Base-by-base conservation (phyloP, 2,888 invertebrate genomes). In the Hypsopygia costalis region DNA sequence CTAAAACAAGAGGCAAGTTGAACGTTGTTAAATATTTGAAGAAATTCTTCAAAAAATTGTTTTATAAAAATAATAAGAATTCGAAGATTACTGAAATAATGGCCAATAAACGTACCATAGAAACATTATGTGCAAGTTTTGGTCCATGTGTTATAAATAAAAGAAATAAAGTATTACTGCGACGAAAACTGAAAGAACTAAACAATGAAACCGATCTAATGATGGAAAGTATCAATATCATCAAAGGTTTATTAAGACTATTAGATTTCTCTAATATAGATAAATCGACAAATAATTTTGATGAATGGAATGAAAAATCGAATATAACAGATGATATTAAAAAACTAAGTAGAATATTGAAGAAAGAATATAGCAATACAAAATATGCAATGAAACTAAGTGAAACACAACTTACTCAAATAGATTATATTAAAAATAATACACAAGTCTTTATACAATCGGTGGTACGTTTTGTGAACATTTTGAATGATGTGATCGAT, bases 351-450 rank as follows among this genome's bases (percentile, higher is more conserved):
- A 39, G 47, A 0, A 69, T 81, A 41, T 35, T 86, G 1, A 74
- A 52, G 55, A 61, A 57, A 1, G 21, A 38, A 6, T 51, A 45
- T 10, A 62, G 62, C 30, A 36, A 34, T 11, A 47, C 47, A 2
- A 44, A 45, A 12, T 43, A 40, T 4, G 39, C 47, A 3, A 6
- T 37, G 3, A 49, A 60, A 1, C 31, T 80, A 7, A 62, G 66
- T 12, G 47, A 60, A 11, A 69, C 64, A 3, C 66, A 76, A 46
- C 39, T 44, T 11, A 56, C 41, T 5, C 77, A 77, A 57, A 67
- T 81, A 11, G 51, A 60, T 33, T 73, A 74, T 36, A 65, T 83
- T 3, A 81, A 75, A 53, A 61, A 58, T 35, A 75, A 77, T 40
- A 71, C 69, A 11, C 52, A 72, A 35, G 44, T 58, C 9, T 82